Base-by-base conservation (phyloP, 1,140 invertebrate species). In the Vanessa tameamea region DNA sequence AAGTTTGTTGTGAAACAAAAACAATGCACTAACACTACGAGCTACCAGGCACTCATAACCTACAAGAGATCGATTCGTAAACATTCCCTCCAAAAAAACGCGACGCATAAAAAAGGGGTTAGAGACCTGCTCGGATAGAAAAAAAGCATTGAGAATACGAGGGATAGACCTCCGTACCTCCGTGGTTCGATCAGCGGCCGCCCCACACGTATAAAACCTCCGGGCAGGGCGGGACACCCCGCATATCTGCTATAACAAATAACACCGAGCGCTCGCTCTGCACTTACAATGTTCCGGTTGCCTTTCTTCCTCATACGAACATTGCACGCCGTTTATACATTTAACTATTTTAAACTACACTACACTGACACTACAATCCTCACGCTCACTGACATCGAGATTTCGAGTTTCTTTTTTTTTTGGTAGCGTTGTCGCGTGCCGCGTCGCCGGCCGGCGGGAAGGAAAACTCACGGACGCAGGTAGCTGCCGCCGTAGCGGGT, bases 301-400 rank as follows among this genome's bases (percentile, higher is more conserved):
- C 79, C 85, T 87, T 92, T 92, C 89, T 92, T 92, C 90, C 89
- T 92, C 90, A 92, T 92, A 90, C 89, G 90, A 92, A 83, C 90
- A 92, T 92, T 84, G 87, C 88, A 87, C 88, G 87, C 71, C 81
- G 82, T 87, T 85, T 89, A 91, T 90, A 87, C 90, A 92, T 92
- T 92, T 89, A 90, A 89, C 88, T 90, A 90, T 90, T 89, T 88
- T 88, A 87, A 87, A 89, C 82, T 85, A 88, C 89, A 90, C 88
- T 88, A 87, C 85, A 90, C 88, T 82, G 80, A 81, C 87, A 90
- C 85, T 83, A 82, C 76, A 85, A 81, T 87, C 79, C 83, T 83
- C 83, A 77, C 82, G 80, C 81, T 79, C 87, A 86, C 87, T 83
- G 87, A 90, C 90, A 92, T 92, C 80, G 81, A 85, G 81, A 82